Evolutionary conservation across 2,888 invertebrate genomes (phyloP).

Genomic region (Mylabris sibirica): DNA sequence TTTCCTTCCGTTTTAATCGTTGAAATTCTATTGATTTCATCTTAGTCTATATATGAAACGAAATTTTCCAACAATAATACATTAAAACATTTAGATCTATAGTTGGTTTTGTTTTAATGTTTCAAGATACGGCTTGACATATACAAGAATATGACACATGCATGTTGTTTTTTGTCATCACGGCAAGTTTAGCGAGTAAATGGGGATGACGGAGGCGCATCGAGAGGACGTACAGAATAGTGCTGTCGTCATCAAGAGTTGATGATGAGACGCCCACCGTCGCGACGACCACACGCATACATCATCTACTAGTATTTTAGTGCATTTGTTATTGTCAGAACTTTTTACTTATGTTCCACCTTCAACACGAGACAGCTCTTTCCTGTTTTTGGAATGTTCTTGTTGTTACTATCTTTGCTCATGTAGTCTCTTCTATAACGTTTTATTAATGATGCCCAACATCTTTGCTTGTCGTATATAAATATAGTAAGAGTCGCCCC

Average conservation of each 20-base stretch:
- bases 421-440: conserved; percentile 20
- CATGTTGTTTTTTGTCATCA: conserved; percentile 48
- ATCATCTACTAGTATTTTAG: conserved; percentile 45
- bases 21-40: conserved; percentile 34
- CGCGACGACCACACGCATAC: conserved; percentile 53
- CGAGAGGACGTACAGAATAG: conserved; percentile 28
- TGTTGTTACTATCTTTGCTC: conserved; percentile 31
- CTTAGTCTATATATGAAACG: conserved; percentile 18
- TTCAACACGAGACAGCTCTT: conserved; percentile 40
- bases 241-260: conserved; percentile 30
- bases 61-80: not conserved
- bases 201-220: conserved; percentile 39
- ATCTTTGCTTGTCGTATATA: conserved; percentile 30
- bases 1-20: conserved; percentile 31
- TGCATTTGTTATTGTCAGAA: conserved; percentile 45
- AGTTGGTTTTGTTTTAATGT: conserved; percentile 38
- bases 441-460: conserved; percentile 31
- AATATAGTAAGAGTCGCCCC: conserved; percentile 21
- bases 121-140: conserved; percentile 39
- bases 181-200: conserved; percentile 54
- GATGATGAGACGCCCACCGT: conserved; percentile 47
- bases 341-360: conserved; percentile 40
- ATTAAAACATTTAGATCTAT: too few relatives aligned
- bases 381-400: conserved; percentile 40
- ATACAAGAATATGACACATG: conserved; percentile 43